phyloP scores from a whole-genome alignment of 2,113 vertebrate species.

The Apeltes quadracus region DNA sequence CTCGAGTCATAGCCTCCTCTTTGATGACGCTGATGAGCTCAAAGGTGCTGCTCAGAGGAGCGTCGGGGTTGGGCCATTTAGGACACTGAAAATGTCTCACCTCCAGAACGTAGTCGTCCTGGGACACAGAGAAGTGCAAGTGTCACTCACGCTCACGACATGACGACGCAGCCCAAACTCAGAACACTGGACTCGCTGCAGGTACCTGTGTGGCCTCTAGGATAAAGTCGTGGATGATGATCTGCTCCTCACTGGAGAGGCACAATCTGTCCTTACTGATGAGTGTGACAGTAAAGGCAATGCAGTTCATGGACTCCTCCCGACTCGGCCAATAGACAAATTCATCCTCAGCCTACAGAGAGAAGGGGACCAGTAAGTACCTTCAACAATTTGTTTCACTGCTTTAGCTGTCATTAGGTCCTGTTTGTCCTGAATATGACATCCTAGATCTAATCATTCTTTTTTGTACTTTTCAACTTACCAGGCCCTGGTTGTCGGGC shows the following conservation, averaged over 20 bases:
- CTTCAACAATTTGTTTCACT: not conserved
- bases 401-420: not conserved
- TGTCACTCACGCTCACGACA: not conserved
- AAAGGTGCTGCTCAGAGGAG: conserved; percentile 95
- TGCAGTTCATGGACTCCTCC: conserved; percentile 98
- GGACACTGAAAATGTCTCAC: conserved; percentile 99
- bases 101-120: conserved; percentile 99
- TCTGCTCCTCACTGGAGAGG: conserved; percentile 98
- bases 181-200: not conserved
- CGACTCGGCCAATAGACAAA: conserved; percentile 99
- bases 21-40: conserved; percentile 99
- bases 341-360: conserved; percentile 93
- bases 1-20: conserved; percentile 96
- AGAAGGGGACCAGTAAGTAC: not conserved
- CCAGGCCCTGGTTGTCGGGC: conserved; percentile 95
- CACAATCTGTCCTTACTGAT: conserved; percentile 99
- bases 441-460: not conserved
- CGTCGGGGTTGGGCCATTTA: conserved; percentile 97
- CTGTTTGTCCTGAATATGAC: not conserved
- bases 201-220: conserved; percentile 97
- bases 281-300: conserved; percentile 98
- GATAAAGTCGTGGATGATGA: conserved; percentile 99
- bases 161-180: not conserved
- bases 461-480: conserved; percentile 70
- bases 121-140: conserved; percentile 31